Base-by-base conservation (phyloP, 2,888 invertebrate species). In the Nemotelus nigrinus region DNA sequence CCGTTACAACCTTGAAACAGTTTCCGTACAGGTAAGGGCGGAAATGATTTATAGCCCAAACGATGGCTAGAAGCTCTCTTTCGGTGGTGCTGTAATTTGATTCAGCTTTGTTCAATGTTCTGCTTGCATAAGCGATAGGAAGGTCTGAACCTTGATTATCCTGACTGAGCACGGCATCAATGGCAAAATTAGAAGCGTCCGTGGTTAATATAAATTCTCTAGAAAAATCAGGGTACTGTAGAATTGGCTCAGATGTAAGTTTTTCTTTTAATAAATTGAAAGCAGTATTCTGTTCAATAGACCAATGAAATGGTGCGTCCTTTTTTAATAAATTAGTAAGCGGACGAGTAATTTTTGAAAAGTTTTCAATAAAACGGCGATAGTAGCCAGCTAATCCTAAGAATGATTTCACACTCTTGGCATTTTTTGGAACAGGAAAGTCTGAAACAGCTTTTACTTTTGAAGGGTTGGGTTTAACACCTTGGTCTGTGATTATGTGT, bases 211-310 rank as follows among this genome's bases (percentile, higher is more conserved):
- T 79, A 78, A 83, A 84, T 1, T 78, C 74, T 80, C 81, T 81
- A 1, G 63, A 50, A 70, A 83, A 84, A 76, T 84, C 81, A 0
- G 83, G 82, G 75, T 82, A 83, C 78, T 81, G 79, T 45, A 84
- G 60, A 43, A 82, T 76, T 44, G 76, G 67, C 10, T 45, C 67
- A 10, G 10, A 58, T 1, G 60, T 45, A 4, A 80, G 60, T 8
- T 57, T 8, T 10, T 43, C n/a, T 79, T 77, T 78, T n/a, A 57
- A 76, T n/a, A 10, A 43, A 45, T 79, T 74, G 41, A 80, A 80
- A 2, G 79, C 39, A 45, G 47, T 71, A 45, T 60, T 60, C 48
- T 79, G 63, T 57, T 77, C 55, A 8, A 41, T 43, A 41, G 65
- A 10, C 55, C 76, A 71, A 5, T 10, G 7, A 57, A 78, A 63